Base-by-base conservation (phyloP, 2,888 invertebrate species). In the Cheilosia scutellata region DNA sequence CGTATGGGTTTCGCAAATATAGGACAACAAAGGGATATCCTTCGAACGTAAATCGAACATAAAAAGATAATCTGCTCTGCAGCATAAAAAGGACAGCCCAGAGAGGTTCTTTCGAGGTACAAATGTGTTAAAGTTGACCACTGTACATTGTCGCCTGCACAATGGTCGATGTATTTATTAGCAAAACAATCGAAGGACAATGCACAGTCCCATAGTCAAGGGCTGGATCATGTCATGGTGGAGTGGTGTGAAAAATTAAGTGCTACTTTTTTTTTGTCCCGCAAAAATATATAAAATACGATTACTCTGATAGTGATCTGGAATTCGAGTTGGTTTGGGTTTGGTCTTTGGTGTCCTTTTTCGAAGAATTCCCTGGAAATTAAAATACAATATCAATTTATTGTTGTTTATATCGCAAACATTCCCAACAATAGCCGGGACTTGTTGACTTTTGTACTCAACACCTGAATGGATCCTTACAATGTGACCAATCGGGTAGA, bases 61-160 rank as follows among this genome's bases (percentile, higher is more conserved):
- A 84, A 86, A 86, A 86, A 76, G 86, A 82, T 86, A 76, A 86
- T 82, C 86, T 72, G 74, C 57, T 82, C 86, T 72, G 74, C 57
- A 47, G 47, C 16, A 40, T 58, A 82, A 68, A 82, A 70, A 40
- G 76, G 66, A 60, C 72, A 53, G 47, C 33, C 53, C 37, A 7
- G 25, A 33, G 57, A 71, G 80, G 71, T 76, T 58, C 47, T 72
- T 49, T 70, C 63, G 11, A 40, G 53, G 72, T 74, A 83, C 78
- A 75, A 84, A 79, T 65, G 84, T 84, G 79, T 79, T 84, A 79
- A 79, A 79, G 66, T 63, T 77, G 86, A 86, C 86, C 86, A 74
- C 82, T 11, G 55, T 66, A 58, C 68, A 84, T 58, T 78, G 83
- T 77, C 72, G 47, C 16, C 72, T 25, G 68, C 44, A 84, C 84